Base-by-base conservation (phyloP, 2,113 vertebrate species). In the Platichthys stellatus region DNA sequence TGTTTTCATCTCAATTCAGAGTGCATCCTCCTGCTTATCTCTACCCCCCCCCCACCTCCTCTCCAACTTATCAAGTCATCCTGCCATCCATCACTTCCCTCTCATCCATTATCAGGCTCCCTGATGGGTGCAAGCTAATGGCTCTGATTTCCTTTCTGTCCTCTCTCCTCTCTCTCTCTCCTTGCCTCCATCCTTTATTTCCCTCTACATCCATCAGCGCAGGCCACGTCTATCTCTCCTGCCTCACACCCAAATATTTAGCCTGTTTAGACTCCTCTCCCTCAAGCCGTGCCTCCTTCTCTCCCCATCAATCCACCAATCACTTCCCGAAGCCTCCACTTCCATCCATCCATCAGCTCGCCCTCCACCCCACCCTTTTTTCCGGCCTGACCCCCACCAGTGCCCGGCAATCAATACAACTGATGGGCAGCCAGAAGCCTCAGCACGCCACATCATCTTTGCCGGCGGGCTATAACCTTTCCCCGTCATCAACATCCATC, bases 71-170 rank as follows among this genome's bases (percentile, higher is more conserved):
- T 77, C 13, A 47, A 31, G 81, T 17, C 59, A 59, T 17, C 63
- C 77, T 5, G 14, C 68, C 68, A 89, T 90, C 87, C 80, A 80
- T 90, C 86, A 85, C 83, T 80, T 74, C 26, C 59, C 72, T 70
- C 59, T 62, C 62, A 58, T 74, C 77, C 84, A 73, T 73, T 84
- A 88, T 89, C 89, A 73, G 20, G 63, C 28, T 31, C 61, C 70
- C 71, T 40, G 61, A 76, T 84, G 84, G 78, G 75, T 38, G 68
- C 57, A 57, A 78, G 74, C 71, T 82, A 87, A 85, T 47, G 21
- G 74, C 56, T 61, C 62, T 6, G n/a, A 58, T 70, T 80, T 79
- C 71, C 40, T 69, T 21, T 54, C 69, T 68, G 45, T 72, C 69
- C 40, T 14, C 47, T 63, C 63, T 66, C 82, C 47, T 63, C 63